phyloP scores from a whole-genome alignment of 1,140 invertebrate species.

The Pseudomyrmex sp. region DNA sequence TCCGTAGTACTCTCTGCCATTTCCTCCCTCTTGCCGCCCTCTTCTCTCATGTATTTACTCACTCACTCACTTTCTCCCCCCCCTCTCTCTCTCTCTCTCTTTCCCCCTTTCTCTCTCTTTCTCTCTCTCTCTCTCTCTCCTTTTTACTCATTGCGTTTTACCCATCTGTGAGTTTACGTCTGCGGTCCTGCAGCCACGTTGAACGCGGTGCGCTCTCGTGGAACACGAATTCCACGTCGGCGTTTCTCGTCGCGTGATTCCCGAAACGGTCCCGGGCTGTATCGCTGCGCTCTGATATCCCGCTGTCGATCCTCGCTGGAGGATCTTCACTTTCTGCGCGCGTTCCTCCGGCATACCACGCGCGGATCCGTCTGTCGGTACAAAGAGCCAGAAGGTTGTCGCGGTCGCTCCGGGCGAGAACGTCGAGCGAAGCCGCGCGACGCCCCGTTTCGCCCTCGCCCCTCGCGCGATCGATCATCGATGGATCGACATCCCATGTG shows the following conservation, averaged over 20 bases:
- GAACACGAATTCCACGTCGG: background rate
- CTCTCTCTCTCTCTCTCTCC: conserved; percentile 11
- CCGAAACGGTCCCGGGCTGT: too few relatives aligned
- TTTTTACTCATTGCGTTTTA: conserved; percentile 38
- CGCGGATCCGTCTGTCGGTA: background rate
- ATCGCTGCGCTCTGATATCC: background rate
- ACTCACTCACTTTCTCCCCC: background rate
- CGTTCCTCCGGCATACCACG: conserved; percentile 19
- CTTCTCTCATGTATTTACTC: background rate
- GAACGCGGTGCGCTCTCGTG: conserved; percentile 15
- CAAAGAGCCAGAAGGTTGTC: conserved; percentile 24
- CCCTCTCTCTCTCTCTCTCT: background rate
- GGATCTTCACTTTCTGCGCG: conserved; percentile 16
- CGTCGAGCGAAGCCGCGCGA: conserved; percentile 5
- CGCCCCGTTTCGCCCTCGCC: background rate
- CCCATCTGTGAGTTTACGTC: conserved; percentile 60
- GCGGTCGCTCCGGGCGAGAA: conserved; percentile 26
- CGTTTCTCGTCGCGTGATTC: conserved; percentile 7
- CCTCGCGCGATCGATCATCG: conserved; percentile 37
- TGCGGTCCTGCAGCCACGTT: conserved; percentile 65
- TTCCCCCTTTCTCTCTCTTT: background rate
- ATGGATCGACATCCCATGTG: conserved; percentile 50
- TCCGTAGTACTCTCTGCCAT: conserved; percentile 36
- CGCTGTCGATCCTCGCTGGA: background rate
- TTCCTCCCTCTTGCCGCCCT: background rate